Base-by-base conservation (phyloP, 2,888 invertebrate species). In the Clanis bilineata region DNA sequence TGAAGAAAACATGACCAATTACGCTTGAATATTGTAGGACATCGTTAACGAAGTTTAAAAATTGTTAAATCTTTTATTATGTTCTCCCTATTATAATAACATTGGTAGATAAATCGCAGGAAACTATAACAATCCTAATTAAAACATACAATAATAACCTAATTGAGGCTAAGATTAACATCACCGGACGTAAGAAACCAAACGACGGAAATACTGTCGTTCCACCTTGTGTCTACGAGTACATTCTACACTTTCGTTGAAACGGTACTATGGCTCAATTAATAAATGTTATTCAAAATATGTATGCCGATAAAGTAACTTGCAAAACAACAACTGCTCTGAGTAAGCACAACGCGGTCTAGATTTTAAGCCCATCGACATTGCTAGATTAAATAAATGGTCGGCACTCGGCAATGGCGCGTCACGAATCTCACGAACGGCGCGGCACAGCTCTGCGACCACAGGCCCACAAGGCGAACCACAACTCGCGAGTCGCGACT, bases 391-490 rank as follows among this genome's bases (percentile, higher is more conserved):
- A 61, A 64, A 67, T 59, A 67, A 64, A 66, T 58, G 64, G 62
- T 67, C 62, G 62, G 62, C n/a, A n/a, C n/a, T 44, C 60, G 45
- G 44, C 56, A 44, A 58, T 61, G 59, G 61, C 36, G 15, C 32
- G 51, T 54, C 32, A 54, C 39, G 47, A 58, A 22, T 22, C 41
- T 54, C 32, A 54, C 39, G 47, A 58, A 22, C 65, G 57, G 64
- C 63, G 60, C 61, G 61, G 60, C 60, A 60, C 61, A 12, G 36
- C 32, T 1, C 32, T 7, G 66, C n/a, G n/a, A n/a, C n/a, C n/a
- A n/a, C n/a, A n/a, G n/a, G n/a, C 72, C 80, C 78, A 71, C 83
- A 83, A 82, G 79, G 83, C 79, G 68, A 82, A 82, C 82, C 79
- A 71, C 82, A 82, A 72, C 68, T 65, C 68, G 60, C 57, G 62